Percentiles rank a stretch among this genome's conserved stretches.
These are phyloP conservation scores for Isaurus tuberculatus DNA, from an alignment of 92 coral and sea anemone species.

Conservation along the genomic window DNA sequence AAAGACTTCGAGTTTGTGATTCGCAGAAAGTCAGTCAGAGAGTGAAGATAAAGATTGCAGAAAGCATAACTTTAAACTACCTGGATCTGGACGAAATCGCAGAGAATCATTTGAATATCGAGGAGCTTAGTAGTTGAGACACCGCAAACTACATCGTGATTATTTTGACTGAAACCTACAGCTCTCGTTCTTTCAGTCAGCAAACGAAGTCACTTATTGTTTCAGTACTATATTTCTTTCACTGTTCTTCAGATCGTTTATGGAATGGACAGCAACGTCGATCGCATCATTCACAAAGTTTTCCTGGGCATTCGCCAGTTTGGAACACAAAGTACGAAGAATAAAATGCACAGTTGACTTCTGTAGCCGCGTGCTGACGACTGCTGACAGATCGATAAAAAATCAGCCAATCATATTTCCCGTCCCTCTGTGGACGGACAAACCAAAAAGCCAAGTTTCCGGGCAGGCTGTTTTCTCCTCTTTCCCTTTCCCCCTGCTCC, in stretches of 20 bases:
- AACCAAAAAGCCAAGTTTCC: not conserved
- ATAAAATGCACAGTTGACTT: no score
- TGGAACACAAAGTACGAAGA: conserved; percentile 6
- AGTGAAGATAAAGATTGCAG: conserved; percentile 2
- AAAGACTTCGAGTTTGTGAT: no score
- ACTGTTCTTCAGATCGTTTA: no score
- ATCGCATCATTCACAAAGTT: conserved; percentile 17
- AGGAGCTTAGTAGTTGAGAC: conserved; percentile 20
- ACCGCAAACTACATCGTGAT: conserved; percentile 51
- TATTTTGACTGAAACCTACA: conserved; percentile 34
- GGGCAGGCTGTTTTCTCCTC: not conserved
- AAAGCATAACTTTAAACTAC: no score
- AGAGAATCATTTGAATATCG: conserved; percentile 12
- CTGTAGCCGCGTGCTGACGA: not conserved
- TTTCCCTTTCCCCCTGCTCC: no score
- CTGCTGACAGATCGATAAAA: not conserved
- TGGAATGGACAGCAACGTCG: conserved; percentile 23
- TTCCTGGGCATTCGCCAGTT: conserved; percentile 22
- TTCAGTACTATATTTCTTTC: no score
- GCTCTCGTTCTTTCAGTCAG: conserved; percentile 42
- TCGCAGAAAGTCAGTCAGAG: no score
- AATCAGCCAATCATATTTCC: not conserved
- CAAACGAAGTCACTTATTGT: conserved; percentile 56
- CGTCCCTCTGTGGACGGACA: conserved; percentile 2
- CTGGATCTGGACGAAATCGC: conserved; percentile 23